Evolutionary conservation across 2,888 invertebrate species (phyloP).

Genomic region (Temnothorax rugatulus): DNA sequence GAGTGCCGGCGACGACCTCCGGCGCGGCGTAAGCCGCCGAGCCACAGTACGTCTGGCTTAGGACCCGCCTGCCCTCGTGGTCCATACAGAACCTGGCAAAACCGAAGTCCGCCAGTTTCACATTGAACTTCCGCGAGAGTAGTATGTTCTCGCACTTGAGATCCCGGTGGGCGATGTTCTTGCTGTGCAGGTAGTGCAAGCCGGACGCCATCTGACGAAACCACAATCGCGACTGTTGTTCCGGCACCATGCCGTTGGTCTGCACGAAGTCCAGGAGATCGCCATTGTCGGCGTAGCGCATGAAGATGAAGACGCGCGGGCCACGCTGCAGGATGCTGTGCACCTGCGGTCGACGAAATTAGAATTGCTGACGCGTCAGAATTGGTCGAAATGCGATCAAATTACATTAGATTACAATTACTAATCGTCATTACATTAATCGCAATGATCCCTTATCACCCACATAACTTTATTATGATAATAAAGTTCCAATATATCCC

Average conservation of each 20-base stretch:
- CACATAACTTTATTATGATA: slow-evolving; percentile 3
- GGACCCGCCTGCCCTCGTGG: slow-evolving; percentile 90
- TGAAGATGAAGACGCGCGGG: slow-evolving; percentile 95
- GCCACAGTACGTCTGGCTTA: slow-evolving; percentile 98
- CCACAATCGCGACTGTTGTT: slow-evolving; percentile 93
- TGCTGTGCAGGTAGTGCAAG: slow-evolving; percentile 93
- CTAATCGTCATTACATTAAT: not conserved
- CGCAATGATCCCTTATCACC: not conserved
- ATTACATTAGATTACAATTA: not conserved
- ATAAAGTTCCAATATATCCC: not conserved
- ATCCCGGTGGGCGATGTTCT: slow-evolving; percentile 96
- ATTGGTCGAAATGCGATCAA: not conserved
- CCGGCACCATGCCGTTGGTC: slow-evolving; percentile 92
- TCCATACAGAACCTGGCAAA: slow-evolving; percentile 95
- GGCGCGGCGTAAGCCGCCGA: slow-evolving; percentile 98
- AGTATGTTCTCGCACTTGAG: slow-evolving; percentile 98
- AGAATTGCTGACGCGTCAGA: not conserved
- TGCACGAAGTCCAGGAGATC: slow-evolving; percentile 95
- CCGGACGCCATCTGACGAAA: slow-evolving; percentile 95
- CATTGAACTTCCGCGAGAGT: slow-evolving; percentile 93
- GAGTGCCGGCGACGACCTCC: slow-evolving; percentile 96
- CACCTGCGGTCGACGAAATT: slow-evolving; percentile 89
- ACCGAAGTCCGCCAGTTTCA: slow-evolving; percentile 97
- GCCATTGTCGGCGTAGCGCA: slow-evolving; percentile 96
- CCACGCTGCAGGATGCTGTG: slow-evolving; percentile 95